Percentiles rank a stretch among this genome's conserved stretches.
phyloP scores from a whole-genome alignment of 1,140 invertebrate species.

The Alviniconcha marisindica region DNA sequence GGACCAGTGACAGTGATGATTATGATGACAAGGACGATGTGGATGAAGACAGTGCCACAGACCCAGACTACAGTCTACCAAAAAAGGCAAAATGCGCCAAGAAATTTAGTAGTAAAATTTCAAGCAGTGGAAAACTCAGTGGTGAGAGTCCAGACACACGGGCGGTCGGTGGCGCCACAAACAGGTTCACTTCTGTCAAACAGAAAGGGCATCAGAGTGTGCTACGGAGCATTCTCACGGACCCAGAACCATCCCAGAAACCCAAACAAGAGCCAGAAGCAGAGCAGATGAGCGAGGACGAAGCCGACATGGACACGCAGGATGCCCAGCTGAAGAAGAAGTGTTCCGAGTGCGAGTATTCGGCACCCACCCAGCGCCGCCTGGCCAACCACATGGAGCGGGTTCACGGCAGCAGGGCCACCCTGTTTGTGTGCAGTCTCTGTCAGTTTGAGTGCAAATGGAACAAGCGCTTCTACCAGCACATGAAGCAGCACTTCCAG shows the following conservation, averaged over 20 bases:
- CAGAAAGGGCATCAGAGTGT: neutral
- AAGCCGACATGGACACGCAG: slow-evolving; percentile 16
- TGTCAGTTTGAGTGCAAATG: slow-evolving; percentile 82
- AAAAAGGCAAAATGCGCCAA: neutral
- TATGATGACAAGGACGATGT: slow-evolving; percentile 32
- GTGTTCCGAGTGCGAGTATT: slow-evolving; percentile 57
- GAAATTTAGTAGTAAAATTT: neutral
- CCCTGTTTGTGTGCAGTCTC: slow-evolving; percentile 81
- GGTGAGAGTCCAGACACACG: neutral
- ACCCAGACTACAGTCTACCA: neutral
- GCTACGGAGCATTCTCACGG: neutral
- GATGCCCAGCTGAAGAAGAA: slow-evolving; percentile 34
- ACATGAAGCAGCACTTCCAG: slow-evolving; percentile 81
- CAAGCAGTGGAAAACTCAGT: neutral
- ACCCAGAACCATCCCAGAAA: neutral
- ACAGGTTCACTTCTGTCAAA: neutral
- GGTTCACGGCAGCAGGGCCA: slow-evolving; percentile 77
- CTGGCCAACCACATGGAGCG: slow-evolving; percentile 64
- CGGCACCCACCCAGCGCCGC: slow-evolving; percentile 42
- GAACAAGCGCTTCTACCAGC: slow-evolving; percentile 81
- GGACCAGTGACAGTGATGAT: slow-evolving; percentile 28
- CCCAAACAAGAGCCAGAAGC: neutral
- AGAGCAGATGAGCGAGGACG: neutral
- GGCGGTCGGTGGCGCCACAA: neutral
- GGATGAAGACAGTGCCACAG: slow-evolving; percentile 27